Evolutionary conservation across 2,888 invertebrate genomes (phyloP).

Genomic region (Eupeodes luniger): DNA sequence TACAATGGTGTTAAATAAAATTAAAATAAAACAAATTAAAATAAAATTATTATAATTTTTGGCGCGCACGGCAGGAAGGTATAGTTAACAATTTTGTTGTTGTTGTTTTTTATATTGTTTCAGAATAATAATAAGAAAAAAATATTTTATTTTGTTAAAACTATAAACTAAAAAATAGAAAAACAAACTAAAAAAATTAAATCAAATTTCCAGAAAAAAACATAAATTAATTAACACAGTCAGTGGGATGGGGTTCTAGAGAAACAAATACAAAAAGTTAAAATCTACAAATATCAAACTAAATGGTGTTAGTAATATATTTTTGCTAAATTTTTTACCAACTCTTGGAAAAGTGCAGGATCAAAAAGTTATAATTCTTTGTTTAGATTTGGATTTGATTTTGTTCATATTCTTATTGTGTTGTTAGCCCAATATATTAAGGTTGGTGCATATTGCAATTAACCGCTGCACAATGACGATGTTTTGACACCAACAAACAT

Average conservation of each 20-base stretch:
- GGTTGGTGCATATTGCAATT: no score
- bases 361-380: no score
- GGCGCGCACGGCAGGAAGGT: slow-evolving; percentile 84
- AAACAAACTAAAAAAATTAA: slow-evolving; percentile 49
- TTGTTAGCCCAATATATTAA: no score
- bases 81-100: slow-evolving; percentile 71
- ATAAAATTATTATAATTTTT: slow-evolving; percentile 66
- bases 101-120: slow-evolving; percentile 63
- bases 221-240: neutral
- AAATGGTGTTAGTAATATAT: neutral
- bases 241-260: slow-evolving; percentile 12
- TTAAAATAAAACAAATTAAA: slow-evolving; percentile 78
- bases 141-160: slow-evolving; percentile 66
- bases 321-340: neutral
- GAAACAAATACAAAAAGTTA: neutral
- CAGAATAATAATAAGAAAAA: slow-evolving; percentile 67
- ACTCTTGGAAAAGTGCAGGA: no score
- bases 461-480: no score
- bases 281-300: neutral
- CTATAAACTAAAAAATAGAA: slow-evolving; percentile 53
- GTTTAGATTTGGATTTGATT: no score
- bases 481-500: no score
- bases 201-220: slow-evolving; percentile 38
- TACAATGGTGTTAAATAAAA: slow-evolving; percentile 75
- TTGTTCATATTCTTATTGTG: no score